Evolutionary conservation across 2,797 vertebrate genomes (phyloP), one percentile per base, ranked within the genome.

Genomic region (Menidia menidia): DNA sequence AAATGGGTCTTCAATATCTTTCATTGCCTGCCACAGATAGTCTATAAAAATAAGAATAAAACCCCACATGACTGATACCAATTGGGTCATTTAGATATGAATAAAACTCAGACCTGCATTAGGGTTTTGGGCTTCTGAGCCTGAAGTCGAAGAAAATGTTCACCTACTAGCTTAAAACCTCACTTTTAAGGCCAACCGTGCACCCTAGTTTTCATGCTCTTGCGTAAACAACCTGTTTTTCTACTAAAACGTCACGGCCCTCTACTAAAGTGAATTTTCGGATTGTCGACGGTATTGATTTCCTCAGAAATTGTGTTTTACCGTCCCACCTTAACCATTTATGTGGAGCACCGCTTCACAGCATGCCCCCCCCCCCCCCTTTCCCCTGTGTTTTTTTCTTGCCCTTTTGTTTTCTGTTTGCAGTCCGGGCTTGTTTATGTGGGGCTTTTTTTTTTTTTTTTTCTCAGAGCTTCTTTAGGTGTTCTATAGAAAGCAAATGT

Each of bases 361-460:
- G 8, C 7, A 25, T 32, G 12, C 1, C 15, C 19, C 16, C 53
- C 25, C 60, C 19, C 32, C 4, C 25, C 60, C 19, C 32, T 3
- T 32, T 45, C 41, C 59, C 33, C 57, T 14, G 42, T 43, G 35
- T 54, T 65, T 39, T 15, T 61, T 16, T 45, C 16, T 2, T 25
- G 45, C 3, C 10, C 19, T 0, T 52, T 56, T 70, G 53, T 63
- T 73, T 83, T 47, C 64, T 83, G 68, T 71, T 84, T 80, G 83
- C 63, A 53, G 52, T 57, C 66, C 57, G 11, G 73, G 53, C 52
- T 53, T 51, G 64, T 60, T 25, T 84, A 83, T n/a, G 8, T 75
- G 60, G 33, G 4, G 1, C 1, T 3, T 19, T 6, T n/a, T 39
- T 43, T 12, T n/a, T 35, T 16, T 25, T 39, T 25, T 48, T 60